Conservation (phyloP, 1,140 invertebrate genomes). For the Contarinia nasturtii region DNA sequence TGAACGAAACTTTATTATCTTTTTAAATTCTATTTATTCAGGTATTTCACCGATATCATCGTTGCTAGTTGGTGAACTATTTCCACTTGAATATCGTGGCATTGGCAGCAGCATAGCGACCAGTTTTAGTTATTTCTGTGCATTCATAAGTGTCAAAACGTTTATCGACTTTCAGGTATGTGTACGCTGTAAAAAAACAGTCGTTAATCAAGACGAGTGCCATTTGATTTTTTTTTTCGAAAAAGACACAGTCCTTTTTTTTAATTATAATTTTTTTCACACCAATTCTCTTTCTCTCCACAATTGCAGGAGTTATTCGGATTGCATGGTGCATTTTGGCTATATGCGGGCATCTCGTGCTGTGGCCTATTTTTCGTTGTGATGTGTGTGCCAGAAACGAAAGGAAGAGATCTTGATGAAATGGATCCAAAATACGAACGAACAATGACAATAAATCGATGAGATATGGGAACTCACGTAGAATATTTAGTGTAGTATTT, state of each 20-base stretch:
- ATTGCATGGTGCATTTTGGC: slow-evolving; percentile 71
- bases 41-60: slow-evolving; percentile 79
- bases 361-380: slow-evolving; percentile 71
- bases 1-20: background rate
- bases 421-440: slow-evolving; percentile 55
- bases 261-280: too few relatives aligned
- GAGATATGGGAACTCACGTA: slow-evolving; percentile 10
- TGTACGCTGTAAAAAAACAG: background rate
- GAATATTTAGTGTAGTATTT: slow-evolving; percentile 7
- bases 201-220: too few relatives aligned
- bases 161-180: slow-evolving; percentile 49
- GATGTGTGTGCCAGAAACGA: slow-evolving; percentile 79
- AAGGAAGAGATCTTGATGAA: slow-evolving; percentile 72
- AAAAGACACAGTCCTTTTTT: too few relatives aligned
- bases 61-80: slow-evolving; percentile 79
- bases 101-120: slow-evolving; percentile 70
- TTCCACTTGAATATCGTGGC: slow-evolving; percentile 67
- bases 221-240: too few relatives aligned
- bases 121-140: slow-evolving; percentile 72
- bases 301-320: slow-evolving; percentile 43
- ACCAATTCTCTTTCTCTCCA: too few relatives aligned
- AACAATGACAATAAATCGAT: slow-evolving; percentile 27
- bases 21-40: background rate
- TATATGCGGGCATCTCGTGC: slow-evolving; percentile 70
- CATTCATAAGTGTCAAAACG: slow-evolving; percentile 79